Percentiles rank a stretch among this genome's conserved stretches.
These are phyloP conservation scores for Drosophila funebris DNA, from an alignment of 1,140 invertebrate genomes.

Conservation along the genomic window DNA sequence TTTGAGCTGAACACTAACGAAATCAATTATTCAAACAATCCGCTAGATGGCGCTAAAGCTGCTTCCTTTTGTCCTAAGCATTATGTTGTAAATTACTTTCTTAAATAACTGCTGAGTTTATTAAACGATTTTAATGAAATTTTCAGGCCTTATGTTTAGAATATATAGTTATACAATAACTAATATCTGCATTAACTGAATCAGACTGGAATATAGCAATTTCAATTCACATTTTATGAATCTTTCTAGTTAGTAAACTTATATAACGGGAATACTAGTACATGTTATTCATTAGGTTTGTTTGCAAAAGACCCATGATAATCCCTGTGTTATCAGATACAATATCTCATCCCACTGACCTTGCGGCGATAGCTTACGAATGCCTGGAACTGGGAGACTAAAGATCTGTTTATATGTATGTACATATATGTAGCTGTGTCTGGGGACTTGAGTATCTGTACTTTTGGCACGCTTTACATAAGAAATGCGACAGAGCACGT, in stretches of 20 bases:
- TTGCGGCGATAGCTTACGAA: slow-evolving; percentile 20
- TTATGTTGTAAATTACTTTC: too few relatives aligned
- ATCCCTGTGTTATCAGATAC: slow-evolving; percentile 9
- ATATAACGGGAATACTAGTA: not conserved
- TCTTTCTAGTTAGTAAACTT: not conserved
- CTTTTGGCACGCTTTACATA: slow-evolving; percentile 58
- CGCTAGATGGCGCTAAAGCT: too few relatives aligned
- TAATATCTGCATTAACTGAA: not conserved
- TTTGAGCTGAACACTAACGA: too few relatives aligned
- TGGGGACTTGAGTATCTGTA: not conserved
- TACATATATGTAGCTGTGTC: not conserved
- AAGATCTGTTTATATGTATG: not conserved
- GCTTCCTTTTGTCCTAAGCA: too few relatives aligned
- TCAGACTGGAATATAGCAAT: not conserved
- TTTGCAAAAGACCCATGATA: slow-evolving; percentile 1
- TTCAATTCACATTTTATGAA: not conserved
- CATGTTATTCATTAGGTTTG: not conserved
- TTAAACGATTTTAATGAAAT: too few relatives aligned
- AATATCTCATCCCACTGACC: slow-evolving; percentile 45
- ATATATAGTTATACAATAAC: too few relatives aligned
- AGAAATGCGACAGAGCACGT: slow-evolving; percentile 30
- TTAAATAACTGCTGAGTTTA: too few relatives aligned
- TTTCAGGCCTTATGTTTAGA: too few relatives aligned
- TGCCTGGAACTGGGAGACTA: not conserved
- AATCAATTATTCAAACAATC: too few relatives aligned